Evolutionary conservation across 1,140 invertebrate species (phyloP).

Genomic region (Pogonognathellus flavescens): DNA sequence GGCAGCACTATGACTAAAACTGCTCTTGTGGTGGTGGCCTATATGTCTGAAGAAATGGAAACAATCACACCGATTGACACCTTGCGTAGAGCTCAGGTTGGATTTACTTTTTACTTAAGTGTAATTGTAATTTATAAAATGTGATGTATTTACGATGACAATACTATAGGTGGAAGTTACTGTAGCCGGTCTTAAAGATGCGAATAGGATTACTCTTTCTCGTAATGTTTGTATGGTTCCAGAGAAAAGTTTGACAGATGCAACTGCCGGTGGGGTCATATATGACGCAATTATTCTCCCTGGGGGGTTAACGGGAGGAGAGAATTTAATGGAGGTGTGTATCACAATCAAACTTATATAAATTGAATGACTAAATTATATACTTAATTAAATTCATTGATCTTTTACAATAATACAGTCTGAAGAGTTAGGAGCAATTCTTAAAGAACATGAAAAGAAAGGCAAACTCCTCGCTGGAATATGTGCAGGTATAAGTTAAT

Average conservation of each 20-base stretch:
- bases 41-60: slow-evolving; percentile 97
- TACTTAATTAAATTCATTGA: no score
- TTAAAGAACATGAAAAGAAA: slow-evolving; percentile 83
- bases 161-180: slow-evolving; percentile 88
- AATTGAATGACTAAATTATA: no score
- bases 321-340: slow-evolving; percentile 79
- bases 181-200: slow-evolving; percentile 83
- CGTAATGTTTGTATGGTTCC: slow-evolving; percentile 84
- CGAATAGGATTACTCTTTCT: slow-evolving; percentile 81
- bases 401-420: slow-evolving; percentile 74
- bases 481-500: slow-evolving; percentile 88
- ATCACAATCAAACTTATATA: background rate
- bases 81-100: slow-evolving; percentile 89
- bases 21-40: slow-evolving; percentile 85
- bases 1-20: slow-evolving; percentile 74
- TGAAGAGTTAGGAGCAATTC: slow-evolving; percentile 79
- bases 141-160: no score
- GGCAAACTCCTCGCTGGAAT: slow-evolving; percentile 89
- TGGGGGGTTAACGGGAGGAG: slow-evolving; percentile 88
- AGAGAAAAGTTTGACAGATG: slow-evolving; percentile 80
- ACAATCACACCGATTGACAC: slow-evolving; percentile 91
- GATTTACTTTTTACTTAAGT: no score
- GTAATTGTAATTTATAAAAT: no score
- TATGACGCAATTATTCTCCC: slow-evolving; percentile 90
- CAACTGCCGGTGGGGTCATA: slow-evolving; percentile 68